These are phyloP conservation scores for Neodiprion pinetum DNA, from an alignment of 1,140 invertebrate genomes.

Conservation along the genomic window DNA sequence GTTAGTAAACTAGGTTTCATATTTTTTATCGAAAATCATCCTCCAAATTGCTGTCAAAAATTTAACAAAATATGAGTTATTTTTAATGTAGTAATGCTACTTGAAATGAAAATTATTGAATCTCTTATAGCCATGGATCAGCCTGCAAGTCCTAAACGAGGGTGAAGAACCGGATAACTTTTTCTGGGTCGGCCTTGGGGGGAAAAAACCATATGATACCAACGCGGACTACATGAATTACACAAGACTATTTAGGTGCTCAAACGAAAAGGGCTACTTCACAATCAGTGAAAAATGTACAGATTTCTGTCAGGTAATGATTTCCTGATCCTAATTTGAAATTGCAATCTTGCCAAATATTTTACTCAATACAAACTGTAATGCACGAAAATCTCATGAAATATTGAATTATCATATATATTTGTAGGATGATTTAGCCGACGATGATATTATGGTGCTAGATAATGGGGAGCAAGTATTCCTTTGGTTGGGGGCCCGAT, in stretches of 20 bases:
- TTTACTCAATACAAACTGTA: background rate
- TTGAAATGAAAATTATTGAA: conserved; percentile 15
- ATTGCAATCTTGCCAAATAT: background rate
- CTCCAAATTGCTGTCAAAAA: conserved; percentile 9
- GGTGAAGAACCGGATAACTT: conserved; percentile 99
- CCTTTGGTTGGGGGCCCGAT: conserved; percentile 95
- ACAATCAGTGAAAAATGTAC: conserved; percentile 99
- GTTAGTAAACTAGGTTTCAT: conserved; percentile 46
- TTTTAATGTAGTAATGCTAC: background rate
- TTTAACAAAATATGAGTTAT: conserved; percentile 21
- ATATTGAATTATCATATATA: conserved; percentile 9
- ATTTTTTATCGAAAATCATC: conserved; percentile 18
- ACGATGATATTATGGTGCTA: conserved; percentile 99
- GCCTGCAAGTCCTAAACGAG: conserved; percentile 89
- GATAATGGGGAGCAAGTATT: conserved; percentile 99
- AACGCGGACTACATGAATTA: conserved; percentile 94
- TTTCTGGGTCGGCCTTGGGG: conserved; percentile 96
- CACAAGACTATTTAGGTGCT: conserved; percentile 95
- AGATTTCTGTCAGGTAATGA: conserved; percentile 95
- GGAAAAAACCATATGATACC: conserved; percentile 90
- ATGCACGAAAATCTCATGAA: conserved; percentile 4
- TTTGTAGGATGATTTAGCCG: conserved; percentile 93
- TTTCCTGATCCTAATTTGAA: conserved; percentile 3
- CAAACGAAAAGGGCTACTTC: conserved; percentile 99
- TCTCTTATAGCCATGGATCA: conserved; percentile 74